These are phyloP conservation scores for Salvelinus namaycush DNA, from an alignment of 2,113 vertebrate genomes.

Conservation along the genomic window DNA sequence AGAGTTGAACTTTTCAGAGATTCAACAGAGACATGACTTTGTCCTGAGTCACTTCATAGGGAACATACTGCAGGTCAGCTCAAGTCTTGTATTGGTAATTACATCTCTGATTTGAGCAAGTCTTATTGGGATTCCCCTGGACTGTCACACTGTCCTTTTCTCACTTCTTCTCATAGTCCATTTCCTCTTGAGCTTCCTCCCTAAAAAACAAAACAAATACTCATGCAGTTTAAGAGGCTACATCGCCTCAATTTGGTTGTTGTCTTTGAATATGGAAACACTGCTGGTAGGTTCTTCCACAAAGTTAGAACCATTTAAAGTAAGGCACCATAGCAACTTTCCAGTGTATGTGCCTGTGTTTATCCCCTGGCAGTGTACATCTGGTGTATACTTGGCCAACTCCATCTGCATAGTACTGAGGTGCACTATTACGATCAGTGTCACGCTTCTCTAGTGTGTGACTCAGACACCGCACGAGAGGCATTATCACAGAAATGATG, in stretches of 20 bases:
- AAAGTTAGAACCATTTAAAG: neutral
- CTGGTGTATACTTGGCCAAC: constrained; percentile 15
- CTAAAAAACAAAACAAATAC: constrained; percentile 31
- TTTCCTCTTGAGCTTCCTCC: constrained; percentile 53
- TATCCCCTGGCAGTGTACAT: neutral
- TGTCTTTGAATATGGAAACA: neutral
- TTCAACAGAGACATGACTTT: neutral
- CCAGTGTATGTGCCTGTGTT: neutral
- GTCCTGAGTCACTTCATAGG: constrained; percentile 30
- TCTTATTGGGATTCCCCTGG: constrained; percentile 60
- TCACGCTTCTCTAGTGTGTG: constrained; percentile 30
- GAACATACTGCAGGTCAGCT: constrained; percentile 42
- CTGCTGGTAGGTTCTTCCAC: neutral
- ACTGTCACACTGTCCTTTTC: constrained; percentile 42
- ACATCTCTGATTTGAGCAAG: constrained; percentile 49
- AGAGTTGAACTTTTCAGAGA: neutral
- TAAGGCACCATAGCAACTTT: neutral
- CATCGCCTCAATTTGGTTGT: too few species aligned
- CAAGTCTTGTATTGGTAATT: constrained; percentile 42
- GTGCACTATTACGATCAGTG: constrained; percentile 30
- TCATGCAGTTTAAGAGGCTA: neutral
- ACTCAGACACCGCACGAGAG: constrained; percentile 48
- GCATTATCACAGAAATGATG: constrained; percentile 55
- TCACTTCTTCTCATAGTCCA: constrained; percentile 56
- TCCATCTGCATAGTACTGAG: constrained; percentile 7